Percentiles rank a stretch among this genome's conserved stretches.
These are phyloP conservation scores for Drosophila subobscura DNA, from an alignment of 1,140 invertebrate species.

Conservation along the genomic window DNA sequence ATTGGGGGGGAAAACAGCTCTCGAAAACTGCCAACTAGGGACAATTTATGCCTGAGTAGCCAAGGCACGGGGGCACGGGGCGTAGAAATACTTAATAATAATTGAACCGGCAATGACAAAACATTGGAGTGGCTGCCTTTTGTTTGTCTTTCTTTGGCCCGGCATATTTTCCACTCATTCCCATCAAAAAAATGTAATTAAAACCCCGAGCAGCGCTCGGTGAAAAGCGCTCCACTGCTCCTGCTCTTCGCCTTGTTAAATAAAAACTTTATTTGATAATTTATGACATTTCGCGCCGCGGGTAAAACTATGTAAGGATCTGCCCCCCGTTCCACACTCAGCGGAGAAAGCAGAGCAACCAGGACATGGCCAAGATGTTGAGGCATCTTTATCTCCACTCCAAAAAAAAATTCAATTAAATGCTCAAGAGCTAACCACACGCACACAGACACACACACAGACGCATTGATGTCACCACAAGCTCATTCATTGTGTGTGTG, in stretches of 20 bases:
- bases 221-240: conserved; percentile 3
- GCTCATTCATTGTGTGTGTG: conserved; percentile 60
- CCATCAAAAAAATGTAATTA: conserved; percentile 49
- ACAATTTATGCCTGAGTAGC: conserved; percentile 30
- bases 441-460: conserved; percentile 42
- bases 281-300: conserved; percentile 64
- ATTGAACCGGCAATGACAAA: conserved; percentile 24
- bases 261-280: conserved; percentile 74
- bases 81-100: conserved; percentile 31
- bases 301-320: conserved; percentile 60
- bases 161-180: conserved; percentile 26
- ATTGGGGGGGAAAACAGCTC: not conserved
- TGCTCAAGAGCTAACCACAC: conserved; percentile 67
- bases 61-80: too few relatives aligned
- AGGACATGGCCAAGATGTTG: conserved; percentile 57
- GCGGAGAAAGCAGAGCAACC: not conserved
- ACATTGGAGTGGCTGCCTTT: conserved; percentile 12
- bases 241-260: conserved; percentile 40
- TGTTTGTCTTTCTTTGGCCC: conserved; percentile 7
- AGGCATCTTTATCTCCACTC: conserved; percentile 40
- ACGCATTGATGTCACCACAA: conserved; percentile 53
- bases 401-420: conserved; percentile 72
- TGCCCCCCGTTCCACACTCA: too few relatives aligned
- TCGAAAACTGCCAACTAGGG: conserved; percentile 17
- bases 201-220: conserved; percentile 13